These are phyloP conservation scores for Tenthredo mesomela DNA, from an alignment of 2,888 invertebrate genomes.

Conservation along the genomic window DNA sequence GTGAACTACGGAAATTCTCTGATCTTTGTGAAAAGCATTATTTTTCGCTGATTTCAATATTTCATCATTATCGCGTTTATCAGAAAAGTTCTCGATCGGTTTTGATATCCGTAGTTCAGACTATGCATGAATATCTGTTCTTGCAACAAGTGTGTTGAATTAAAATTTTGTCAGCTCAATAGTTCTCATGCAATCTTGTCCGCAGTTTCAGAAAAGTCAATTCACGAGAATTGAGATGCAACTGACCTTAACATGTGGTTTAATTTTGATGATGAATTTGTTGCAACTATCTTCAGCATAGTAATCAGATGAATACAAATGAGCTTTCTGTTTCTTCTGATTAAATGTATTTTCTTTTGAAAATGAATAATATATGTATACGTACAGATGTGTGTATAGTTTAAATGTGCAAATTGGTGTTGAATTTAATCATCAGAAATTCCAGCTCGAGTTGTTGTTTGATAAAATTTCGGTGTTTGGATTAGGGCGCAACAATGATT, in stretches of 20 bases:
- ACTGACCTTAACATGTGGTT: background rate
- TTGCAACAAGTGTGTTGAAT: background rate
- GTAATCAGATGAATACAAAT: background rate
- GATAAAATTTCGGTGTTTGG: conserved; percentile 12
- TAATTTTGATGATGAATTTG: background rate
- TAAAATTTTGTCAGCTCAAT: accelerated
- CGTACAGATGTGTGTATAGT: background rate
- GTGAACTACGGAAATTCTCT: no score
- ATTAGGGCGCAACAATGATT: conserved; percentile 25
- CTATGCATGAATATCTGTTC: background rate
- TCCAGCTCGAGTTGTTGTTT: background rate
- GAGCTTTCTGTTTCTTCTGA: background rate
- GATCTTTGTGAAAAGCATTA: no score
- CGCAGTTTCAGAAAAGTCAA: background rate
- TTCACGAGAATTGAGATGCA: background rate
- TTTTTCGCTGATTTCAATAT: background rate
- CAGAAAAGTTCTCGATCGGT: background rate
- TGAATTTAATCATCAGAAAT: conserved; percentile 34
- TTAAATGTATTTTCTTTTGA: background rate
- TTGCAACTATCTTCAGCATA: background rate
- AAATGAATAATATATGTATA: background rate
- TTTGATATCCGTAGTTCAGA: background rate
- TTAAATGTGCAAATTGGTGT: background rate
- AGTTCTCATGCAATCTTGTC: background rate
- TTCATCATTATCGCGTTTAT: background rate